A percentile compares a stretch with the other conserved stretches of the same genome.
phyloP scores from a whole-genome alignment of 2,797 vertebrate species.

The Spinus olivaceus region DNA sequence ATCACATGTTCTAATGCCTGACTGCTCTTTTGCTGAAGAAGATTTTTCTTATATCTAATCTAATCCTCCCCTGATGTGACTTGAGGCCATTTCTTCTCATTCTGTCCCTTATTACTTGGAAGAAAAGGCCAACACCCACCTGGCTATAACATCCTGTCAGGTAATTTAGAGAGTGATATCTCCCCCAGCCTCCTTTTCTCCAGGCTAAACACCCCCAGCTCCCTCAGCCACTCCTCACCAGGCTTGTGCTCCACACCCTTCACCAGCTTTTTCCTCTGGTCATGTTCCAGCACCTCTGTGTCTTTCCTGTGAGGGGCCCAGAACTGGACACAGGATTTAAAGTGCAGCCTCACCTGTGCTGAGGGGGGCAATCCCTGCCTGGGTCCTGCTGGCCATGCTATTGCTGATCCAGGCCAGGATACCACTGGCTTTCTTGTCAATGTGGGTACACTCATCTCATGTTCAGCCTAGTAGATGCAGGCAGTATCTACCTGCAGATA shows the following conservation, averaged over 20 bases:
- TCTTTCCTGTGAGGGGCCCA: neutral
- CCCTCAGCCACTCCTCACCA: neutral
- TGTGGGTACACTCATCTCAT: accelerated
- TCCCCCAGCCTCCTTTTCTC: neutral
- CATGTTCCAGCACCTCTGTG: accelerated
- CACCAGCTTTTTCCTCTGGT: neutral
- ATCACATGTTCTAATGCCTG: neutral
- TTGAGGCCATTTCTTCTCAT: neutral
- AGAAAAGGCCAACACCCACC: neutral
- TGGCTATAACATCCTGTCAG: neutral
- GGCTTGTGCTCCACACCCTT: neutral
- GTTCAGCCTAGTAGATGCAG: no score
- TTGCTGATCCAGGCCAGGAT: neutral
- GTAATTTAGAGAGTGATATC: neutral
- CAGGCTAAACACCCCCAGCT: neutral
- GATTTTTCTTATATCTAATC: neutral
- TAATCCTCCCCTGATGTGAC: neutral
- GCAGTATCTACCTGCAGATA: neutral
- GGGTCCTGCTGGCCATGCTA: neutral
- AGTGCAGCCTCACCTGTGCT: neutral
- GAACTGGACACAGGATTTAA: neutral
- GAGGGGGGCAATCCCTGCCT: neutral
- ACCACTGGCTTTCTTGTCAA: neutral
- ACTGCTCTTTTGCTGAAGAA: neutral
- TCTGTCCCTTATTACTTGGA: neutral